These are phyloP conservation scores for Sebastiscus tertius DNA, from an alignment of 2,797 vertebrate genomes.

Conservation along the genomic window DNA sequence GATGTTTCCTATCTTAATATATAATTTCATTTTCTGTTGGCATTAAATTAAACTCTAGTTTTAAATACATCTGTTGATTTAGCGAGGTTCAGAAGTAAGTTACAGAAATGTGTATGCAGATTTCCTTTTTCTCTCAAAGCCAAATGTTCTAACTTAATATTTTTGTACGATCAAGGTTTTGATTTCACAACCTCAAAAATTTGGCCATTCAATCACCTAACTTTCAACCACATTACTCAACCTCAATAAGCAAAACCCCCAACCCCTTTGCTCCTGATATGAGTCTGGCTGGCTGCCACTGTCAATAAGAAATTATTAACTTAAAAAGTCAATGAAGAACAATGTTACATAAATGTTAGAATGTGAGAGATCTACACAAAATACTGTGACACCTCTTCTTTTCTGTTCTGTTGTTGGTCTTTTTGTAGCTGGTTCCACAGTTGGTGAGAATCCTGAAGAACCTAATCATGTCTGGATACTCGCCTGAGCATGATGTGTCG, in stretches of 20 bases:
- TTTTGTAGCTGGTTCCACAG: conserved; percentile 95
- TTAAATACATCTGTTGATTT: not conserved
- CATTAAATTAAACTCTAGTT: not conserved
- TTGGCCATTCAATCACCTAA: not conserved
- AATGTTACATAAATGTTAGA: not conserved
- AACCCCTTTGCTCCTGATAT: conserved; percentile 18
- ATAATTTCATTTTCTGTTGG: not conserved
- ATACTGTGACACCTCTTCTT: conserved; percentile 48
- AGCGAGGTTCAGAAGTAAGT: conserved; percentile 1
- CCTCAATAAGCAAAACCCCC: not conserved
- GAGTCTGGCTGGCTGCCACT: conserved; percentile 21
- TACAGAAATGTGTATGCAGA: not conserved
- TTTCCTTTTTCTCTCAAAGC: not conserved
- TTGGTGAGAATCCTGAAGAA: conserved; percentile 99
- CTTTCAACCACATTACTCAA: conserved; percentile 1
- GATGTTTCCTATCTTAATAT: not conserved
- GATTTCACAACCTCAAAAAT: conserved; percentile 18
- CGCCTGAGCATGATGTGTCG: conserved; percentile 98
- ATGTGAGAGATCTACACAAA: conserved; percentile 18
- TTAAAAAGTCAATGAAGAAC: conserved; percentile 1
- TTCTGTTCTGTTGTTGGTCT: conserved; percentile 59
- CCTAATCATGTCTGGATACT: conserved; percentile 99
- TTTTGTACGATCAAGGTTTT: conserved; percentile 22
- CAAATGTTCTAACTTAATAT: conserved; percentile 39
- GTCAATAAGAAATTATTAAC: not conserved